Base-by-base conservation (phyloP, 2,888 invertebrate species). In the Aporophyla nigra region DNA sequence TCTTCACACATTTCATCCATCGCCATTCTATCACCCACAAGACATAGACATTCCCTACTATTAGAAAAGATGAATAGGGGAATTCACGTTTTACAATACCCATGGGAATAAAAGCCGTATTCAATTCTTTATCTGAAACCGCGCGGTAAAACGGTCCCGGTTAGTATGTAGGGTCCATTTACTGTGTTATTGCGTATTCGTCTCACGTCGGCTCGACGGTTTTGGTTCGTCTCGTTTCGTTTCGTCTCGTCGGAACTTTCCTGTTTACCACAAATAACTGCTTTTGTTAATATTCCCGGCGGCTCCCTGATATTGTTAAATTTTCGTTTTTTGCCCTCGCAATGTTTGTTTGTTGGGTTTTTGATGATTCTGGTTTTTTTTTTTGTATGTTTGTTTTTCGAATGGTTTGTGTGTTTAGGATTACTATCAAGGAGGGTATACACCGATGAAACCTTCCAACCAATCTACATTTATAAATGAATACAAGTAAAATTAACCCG, bases 251-350 rank as follows among this genome's bases (percentile, higher is more conserved):
- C 61, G 67, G 78, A 87, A 83, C 87, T 88, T 87, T 87, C 88
- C 89, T 90, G 90, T 90, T 90, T 90, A 87, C 89, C 85, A 69
- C 83, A 89, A 87, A 87, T 80, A 87, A 82, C 79, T 70, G 61
- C 46, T 73, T 80, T 77, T 85, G 77, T 86, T 84, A 83, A 87
- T 83, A 88, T 88, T 85, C 81, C 56, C 66, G 14, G 21, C 58
- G 71, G 75, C 74, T 69, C 69, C 69, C 33, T 54, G 63, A 54
- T 67, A 63, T 63, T 82, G 61, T 80, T 72, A 21, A 85, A 76
- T 69, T 77, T 78, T 58, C 51, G 46, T 75, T 78, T 80, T 78
- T 61, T 72, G 33, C 51, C 6, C n/a, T 40, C n/a, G 14, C 14
- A 16, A 21, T 65, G 53, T 56, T 74, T 74, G 71, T 71, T 69